Base-by-base conservation (phyloP, 2,113 vertebrate genomes). In the Clinocottus analis region DNA sequence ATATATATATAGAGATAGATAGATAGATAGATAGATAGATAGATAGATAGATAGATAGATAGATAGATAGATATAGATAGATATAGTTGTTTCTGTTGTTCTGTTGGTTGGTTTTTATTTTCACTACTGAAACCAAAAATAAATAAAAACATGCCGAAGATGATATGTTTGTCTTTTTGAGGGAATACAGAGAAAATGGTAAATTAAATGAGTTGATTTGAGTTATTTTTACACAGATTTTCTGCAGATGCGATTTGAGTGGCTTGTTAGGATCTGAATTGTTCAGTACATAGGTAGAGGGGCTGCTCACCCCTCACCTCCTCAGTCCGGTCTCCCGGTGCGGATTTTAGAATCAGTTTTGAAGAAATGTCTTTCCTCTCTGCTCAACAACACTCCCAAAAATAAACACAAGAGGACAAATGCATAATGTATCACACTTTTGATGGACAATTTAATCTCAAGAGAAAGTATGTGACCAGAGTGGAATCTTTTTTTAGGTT, bases 361-460 rank as follows among this genome's bases (percentile, higher is more conserved):
- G 7, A 59, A 49, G 47, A 69, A 19, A 75, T 16, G 21, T 56
- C 29, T 49, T 27, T 39, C n/a, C 29, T 39, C 16, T 56, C 11
- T 29, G 39, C 12, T 37, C 19, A 43, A 19, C n/a, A 47, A 23
- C 45, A 67, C 2, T 17, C 23, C 43, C 56, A 29, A 61, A 56
- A 45, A 21, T 17, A 35, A n/a, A 21, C 29, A 39, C 39, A 58
- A n/a, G n/a, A 33, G 25, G 16, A 53, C 7, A 79, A 17, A 77
- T 72, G 51, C 49, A 81, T 69, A 35, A 77, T 82, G 41, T 51
- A 59, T 39, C 29, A 53, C 37, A 66, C n/a, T 29, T 71, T 29
- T 56, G 51, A 85, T 43, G 79, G 65, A 75, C 70, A 79, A 27
- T 53, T 56, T 41, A 63, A 71, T 71, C 51, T 56, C 51, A 31